Conservation (phyloP, 2,888 invertebrate genomes). For the Onchidella celtica region DNA sequence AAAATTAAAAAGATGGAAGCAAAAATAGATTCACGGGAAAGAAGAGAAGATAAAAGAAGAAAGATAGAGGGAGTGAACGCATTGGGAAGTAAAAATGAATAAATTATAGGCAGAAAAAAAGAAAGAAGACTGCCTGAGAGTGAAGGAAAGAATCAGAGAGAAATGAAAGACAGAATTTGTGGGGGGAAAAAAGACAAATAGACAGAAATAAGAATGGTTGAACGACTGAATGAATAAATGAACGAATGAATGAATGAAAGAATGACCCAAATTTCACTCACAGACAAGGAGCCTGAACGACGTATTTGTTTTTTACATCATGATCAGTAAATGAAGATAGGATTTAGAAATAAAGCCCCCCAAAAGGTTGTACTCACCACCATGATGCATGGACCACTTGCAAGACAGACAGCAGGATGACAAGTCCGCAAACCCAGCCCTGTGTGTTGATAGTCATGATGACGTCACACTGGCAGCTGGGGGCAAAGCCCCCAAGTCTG, state of each 20-base stretch:
- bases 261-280: no score
- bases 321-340: no score
- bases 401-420: conserved; percentile 55
- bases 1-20: background rate
- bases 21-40: background rate
- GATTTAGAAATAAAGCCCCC: background rate
- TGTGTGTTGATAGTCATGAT: conserved; percentile 31
- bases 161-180: background rate
- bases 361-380: conserved; percentile 63
- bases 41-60: background rate
- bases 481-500: conserved; percentile 35
- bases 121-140: background rate
- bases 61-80: background rate
- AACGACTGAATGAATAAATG: background rate
- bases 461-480: background rate
- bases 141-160: background rate
- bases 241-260: background rate
- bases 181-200: background rate
- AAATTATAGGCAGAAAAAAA: background rate
- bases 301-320: no score
- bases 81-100: background rate
- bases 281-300: no score
- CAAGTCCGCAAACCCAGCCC: conserved; percentile 26
- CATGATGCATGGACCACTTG: conserved; percentile 63
- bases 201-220: background rate